Base-by-base conservation (phyloP, 2,888 invertebrate species). In the Ormyrus nitidulus region DNA sequence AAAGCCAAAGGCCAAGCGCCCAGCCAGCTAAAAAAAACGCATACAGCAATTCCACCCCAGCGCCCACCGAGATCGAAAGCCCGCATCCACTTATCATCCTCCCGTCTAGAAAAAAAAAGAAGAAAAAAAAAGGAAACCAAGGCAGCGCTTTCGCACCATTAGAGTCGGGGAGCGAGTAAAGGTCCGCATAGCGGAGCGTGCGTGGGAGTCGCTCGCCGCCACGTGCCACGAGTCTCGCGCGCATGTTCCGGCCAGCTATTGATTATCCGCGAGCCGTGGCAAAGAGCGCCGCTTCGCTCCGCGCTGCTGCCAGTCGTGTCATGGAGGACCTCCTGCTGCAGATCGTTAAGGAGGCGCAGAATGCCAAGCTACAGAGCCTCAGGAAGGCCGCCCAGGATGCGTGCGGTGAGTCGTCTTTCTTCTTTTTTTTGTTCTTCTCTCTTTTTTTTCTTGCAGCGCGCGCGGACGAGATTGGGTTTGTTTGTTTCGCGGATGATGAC, bases 271-370 rank as follows among this genome's bases (percentile, higher is more conserved):
- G 44, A 19, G 54, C 44, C 44, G n/a, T 44, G 54, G 9, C 34
- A 34, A 4, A 34, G 34, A 34, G 34, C 34, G 34, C 34, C 34
- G 34, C 13, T 51, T 48, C 10, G 62, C 51, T 11, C 49, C 11
- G 4, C 34, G 34, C 34, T 66, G 49, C 5, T 4, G 6, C 34
- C 71, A 72, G 48, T 66, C 49, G 87, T 85, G 89, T 86, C 89
- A 97, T 98, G 97, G 97, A 98, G 92, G 96, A 97, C 91, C 92
- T 97, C 86, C 92, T 98, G 84, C 93, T 95, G 90, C 95, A 95
- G 91, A 94, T 98, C 87, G 94, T 95, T 85, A 96, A 95, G 91
- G 97, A 98, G 92, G 95, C 97, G 81, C 94, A 94, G 71, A 95
- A 95, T 86, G 94, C 95, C 49, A 98, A 97, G 91, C 92, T 95